Conservation (phyloP, 1,140 invertebrate genomes). For the Macrotrachela quadricornifera region DNA sequence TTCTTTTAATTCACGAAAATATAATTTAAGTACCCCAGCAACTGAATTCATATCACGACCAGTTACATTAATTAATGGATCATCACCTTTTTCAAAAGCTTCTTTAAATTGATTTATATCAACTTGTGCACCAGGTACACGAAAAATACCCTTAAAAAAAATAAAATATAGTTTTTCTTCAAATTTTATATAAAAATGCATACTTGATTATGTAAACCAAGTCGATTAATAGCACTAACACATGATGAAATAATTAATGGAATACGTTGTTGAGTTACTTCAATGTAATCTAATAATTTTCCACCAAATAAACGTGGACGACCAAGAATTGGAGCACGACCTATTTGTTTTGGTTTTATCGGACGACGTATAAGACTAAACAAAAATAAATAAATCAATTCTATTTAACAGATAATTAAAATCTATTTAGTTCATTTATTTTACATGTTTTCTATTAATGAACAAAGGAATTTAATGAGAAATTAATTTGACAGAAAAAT, state of each 20-base stretch:
- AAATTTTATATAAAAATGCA: no score
- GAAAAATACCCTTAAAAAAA: slow-evolving; percentile 49
- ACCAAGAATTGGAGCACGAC: slow-evolving; percentile 44
- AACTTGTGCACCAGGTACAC: slow-evolving; percentile 76
- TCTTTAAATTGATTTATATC: slow-evolving; percentile 84
- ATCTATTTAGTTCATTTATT: no score
- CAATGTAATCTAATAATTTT: slow-evolving; percentile 68
- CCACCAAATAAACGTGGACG: slow-evolving; percentile 78
- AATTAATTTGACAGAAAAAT: no score
- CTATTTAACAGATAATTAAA: no score
- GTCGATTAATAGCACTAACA: slow-evolving; percentile 70
- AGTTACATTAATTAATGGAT: slow-evolving; percentile 69
- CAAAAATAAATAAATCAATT: no score
- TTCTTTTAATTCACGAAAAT: slow-evolving; percentile 69
- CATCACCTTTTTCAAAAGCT: slow-evolving; percentile 68
- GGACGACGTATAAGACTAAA: slow-evolving; percentile 5
- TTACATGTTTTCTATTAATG: no score
- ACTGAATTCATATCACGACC: slow-evolving; percentile 84
- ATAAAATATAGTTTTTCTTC: no score
- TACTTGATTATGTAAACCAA: slow-evolving; percentile 44
- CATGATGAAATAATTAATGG: slow-evolving; percentile 71
- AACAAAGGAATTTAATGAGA: no score
- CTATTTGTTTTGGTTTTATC: slow-evolving; percentile 22
- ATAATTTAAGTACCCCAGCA: slow-evolving; percentile 72
- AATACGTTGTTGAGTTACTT: slow-evolving; percentile 55